phyloP scores from a whole-genome alignment of 2,113 vertebrate genomes.

The Suncus etruscus region DNA sequence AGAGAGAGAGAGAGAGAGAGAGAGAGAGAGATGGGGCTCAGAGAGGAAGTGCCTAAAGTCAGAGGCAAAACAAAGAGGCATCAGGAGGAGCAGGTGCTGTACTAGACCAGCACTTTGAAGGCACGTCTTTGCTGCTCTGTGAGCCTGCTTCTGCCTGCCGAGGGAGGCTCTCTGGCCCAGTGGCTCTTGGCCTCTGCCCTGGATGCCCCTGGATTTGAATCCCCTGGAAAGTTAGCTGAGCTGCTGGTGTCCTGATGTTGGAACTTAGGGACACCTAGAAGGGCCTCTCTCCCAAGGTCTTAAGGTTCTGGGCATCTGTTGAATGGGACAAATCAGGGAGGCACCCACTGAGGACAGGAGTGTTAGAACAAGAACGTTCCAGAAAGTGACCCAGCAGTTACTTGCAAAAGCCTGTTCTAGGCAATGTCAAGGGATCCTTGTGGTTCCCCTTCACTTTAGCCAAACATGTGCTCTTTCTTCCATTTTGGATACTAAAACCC shows the following conservation, averaged over 20 bases:
- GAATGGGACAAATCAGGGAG: neutral
- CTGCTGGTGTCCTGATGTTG: no score
- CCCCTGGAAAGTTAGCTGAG: neutral
- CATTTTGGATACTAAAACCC: neutral
- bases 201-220: neutral
- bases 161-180: neutral
- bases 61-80: neutral
- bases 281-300: no score
- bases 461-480: neutral
- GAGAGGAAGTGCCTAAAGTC: neutral
- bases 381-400: neutral
- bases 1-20: no score
- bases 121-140: neutral
- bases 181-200: neutral
- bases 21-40: no score
- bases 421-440: neutral
- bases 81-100: neutral
- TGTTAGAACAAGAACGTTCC: neutral
- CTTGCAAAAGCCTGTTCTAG: neutral
- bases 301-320: neutral
- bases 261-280: no score
- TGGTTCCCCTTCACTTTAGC: neutral
- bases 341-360: neutral
- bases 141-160: neutral
- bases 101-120: neutral